A percentile compares a stretch with the other conserved stretches of the same genome.
Conservation (phyloP, 2,797 vertebrate genomes). For the Spinus olivaceus region DNA sequence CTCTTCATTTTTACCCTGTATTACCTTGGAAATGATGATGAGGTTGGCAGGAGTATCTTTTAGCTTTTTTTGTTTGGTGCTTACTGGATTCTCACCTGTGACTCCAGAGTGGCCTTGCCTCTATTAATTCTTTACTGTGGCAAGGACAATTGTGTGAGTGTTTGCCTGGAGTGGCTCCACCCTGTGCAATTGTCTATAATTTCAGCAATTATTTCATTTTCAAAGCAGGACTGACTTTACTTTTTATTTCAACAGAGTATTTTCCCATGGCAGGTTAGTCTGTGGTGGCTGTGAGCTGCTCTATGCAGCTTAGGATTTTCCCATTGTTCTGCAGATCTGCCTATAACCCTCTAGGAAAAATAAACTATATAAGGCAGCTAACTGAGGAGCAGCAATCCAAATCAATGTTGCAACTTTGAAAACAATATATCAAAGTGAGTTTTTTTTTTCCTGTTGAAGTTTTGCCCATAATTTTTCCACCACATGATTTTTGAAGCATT, state of each 20-base stretch:
- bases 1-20: background rate
- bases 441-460: background rate
- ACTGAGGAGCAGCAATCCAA: background rate
- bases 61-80: background rate
- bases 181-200: background rate
- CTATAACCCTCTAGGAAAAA: background rate
- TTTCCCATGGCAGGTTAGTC: background rate
- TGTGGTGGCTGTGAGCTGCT: background rate
- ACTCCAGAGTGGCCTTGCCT: background rate
- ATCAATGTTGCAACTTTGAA: background rate
- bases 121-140: background rate
- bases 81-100: background rate
- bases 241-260: background rate
- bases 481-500: background rate
- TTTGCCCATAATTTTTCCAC: background rate
- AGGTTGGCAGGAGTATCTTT: background rate
- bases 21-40: background rate
- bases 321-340: background rate
- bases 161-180: background rate
- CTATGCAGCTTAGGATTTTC: background rate
- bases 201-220: constrained; percentile 11
- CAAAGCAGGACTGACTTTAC: background rate
- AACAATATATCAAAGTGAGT: background rate
- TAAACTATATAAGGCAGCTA: background rate
- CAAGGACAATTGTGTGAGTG: background rate